A percentile compares a stretch with the other conserved stretches of the same genome.
These are phyloP conservation scores for Phocides pigmalion DNA, from an alignment of 1,140 invertebrate genomes.

Conservation along the genomic window DNA sequence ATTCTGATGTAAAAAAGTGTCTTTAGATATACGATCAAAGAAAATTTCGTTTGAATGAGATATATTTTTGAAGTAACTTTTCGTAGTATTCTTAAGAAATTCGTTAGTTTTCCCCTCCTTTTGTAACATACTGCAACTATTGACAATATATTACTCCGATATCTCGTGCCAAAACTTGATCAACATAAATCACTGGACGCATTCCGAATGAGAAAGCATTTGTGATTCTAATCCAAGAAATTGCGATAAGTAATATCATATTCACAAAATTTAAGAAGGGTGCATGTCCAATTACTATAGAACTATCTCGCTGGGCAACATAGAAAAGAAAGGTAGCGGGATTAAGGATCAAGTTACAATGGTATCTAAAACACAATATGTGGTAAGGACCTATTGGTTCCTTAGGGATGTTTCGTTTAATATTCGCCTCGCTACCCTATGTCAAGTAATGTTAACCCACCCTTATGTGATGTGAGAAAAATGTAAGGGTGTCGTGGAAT, in stretches of 20 bases:
- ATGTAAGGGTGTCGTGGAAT: conserved; percentile 27
- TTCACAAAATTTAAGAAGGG: conserved; percentile 43
- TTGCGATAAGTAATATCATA: conserved; percentile 54
- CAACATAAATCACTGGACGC: conserved; percentile 27
- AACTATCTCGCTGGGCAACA: not conserved
- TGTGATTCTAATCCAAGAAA: conserved; percentile 47
- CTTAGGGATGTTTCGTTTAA: conserved; percentile 34
- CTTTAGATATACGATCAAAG: too few species aligned
- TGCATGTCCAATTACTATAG: conserved; percentile 17
- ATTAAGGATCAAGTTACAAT: conserved; percentile 18
- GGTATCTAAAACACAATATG: conserved; percentile 30
- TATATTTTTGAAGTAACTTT: too few species aligned
- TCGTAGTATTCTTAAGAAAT: too few species aligned
- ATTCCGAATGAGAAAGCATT: conserved; percentile 33
- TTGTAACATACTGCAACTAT: not conserved
- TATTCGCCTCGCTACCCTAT: conserved; percentile 33
- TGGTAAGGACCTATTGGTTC: conserved; percentile 31
- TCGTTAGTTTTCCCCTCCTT: not conserved
- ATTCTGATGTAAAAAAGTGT: too few species aligned
- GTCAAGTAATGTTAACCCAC: conserved; percentile 35
- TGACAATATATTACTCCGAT: conserved; percentile 3
- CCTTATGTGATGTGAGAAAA: conserved; percentile 26
- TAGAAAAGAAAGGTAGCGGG: not conserved
- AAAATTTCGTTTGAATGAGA: too few species aligned
- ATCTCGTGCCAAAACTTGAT: conserved; percentile 25